A percentile compares a stretch with the other conserved stretches of the same genome.
Conservation (phyloP, 2,888 invertebrate genomes). For the Eupithecia inturbata region DNA sequence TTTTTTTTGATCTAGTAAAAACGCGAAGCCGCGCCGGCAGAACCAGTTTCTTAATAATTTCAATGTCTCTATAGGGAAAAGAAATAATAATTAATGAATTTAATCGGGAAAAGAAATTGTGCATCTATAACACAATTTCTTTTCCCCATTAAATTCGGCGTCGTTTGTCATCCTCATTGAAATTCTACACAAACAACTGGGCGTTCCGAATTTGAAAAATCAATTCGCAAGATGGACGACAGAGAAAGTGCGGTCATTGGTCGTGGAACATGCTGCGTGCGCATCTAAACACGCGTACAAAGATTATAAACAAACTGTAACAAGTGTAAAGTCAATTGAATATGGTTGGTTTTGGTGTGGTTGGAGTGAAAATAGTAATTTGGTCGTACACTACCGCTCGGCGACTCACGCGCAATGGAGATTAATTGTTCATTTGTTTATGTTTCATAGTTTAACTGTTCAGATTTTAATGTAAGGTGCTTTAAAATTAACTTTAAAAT, state of each 20-base stretch:
- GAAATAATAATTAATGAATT: too few species aligned
- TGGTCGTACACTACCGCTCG: slow-evolving; percentile 73
- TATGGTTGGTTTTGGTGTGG: slow-evolving; percentile 44
- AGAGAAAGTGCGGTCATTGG: slow-evolving; percentile 84
- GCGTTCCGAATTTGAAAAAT: slow-evolving; percentile 72
- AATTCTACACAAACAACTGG: slow-evolving; percentile 54
- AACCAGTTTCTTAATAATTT: background rate
- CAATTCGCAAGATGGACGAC: slow-evolving; percentile 70
- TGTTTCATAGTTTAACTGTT: slow-evolving; percentile 45
- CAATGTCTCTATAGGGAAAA: background rate
- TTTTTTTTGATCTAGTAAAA: background rate
- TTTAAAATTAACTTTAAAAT: too few species aligned
- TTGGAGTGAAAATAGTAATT: slow-evolving; percentile 36
- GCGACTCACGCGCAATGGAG: slow-evolving; percentile 74
- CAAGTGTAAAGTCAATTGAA: background rate
- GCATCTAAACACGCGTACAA: slow-evolving; percentile 67
- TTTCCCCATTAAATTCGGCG: slow-evolving; percentile 6
- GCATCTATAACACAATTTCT: slow-evolving; percentile 22
- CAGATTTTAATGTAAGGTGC: background rate
- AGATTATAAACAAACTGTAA: slow-evolving; percentile 38
- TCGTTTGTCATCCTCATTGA: slow-evolving; percentile 39
- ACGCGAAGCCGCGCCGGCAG: background rate
- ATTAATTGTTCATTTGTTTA: slow-evolving; percentile 76
- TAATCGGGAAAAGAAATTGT: too few species aligned
- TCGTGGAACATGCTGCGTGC: slow-evolving; percentile 75